Conservation (phyloP, 2,888 invertebrate species). For the Acanthosepion lycidas region DNA sequence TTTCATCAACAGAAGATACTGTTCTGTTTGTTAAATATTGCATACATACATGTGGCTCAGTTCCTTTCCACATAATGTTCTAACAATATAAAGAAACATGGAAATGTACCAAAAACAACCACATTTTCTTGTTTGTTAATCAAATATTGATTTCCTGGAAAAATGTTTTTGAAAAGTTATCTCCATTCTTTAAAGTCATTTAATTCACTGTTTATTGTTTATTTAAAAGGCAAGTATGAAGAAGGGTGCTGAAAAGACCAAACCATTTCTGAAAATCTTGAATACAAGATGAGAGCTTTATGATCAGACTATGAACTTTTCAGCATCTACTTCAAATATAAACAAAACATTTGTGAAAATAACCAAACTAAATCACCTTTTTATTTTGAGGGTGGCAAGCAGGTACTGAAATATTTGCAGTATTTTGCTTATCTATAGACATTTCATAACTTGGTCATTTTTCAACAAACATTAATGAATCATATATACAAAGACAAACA, state of each 20-base stretch:
- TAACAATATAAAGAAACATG: too few species aligned
- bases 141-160: not conserved
- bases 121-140: not conserved
- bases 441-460: not conserved
- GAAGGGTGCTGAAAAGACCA: not conserved
- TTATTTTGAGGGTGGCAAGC: too few species aligned
- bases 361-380: not conserved
- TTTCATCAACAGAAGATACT: too few species aligned
- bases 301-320: not conserved
- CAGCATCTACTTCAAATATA: not conserved
- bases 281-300: too few species aligned
- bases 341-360: not conserved
- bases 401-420: too few species aligned
- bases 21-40: too few species aligned
- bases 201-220: not conserved
- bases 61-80: too few species aligned
- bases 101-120: not conserved
- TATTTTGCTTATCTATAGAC: not conserved
- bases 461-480: not conserved
- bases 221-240: not conserved
- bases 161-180: not conserved
- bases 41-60: too few species aligned
- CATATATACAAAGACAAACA: not conserved
- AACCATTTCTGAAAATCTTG: too few species aligned
- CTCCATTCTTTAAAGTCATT: not conserved